phyloP scores from a whole-genome alignment of 2,888 invertebrate species.

The Cantharis flavilabris region DNA sequence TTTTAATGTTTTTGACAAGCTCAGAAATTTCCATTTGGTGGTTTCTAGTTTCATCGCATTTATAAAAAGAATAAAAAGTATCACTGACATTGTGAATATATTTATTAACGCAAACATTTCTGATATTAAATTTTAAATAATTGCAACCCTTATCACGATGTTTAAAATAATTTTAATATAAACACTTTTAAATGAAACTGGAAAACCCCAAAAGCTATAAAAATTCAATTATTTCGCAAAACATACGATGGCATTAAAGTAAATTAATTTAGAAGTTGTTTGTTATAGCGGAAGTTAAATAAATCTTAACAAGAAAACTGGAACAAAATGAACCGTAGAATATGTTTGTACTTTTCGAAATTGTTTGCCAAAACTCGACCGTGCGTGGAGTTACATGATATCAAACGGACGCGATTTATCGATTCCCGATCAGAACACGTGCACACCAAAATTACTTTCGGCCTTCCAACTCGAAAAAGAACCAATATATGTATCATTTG shows the following conservation, averaged over 20 bases:
- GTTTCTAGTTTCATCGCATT: background rate
- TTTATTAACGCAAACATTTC: background rate
- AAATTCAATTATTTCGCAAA: background rate
- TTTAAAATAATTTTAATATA: background rate
- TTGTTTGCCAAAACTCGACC: constrained; percentile 34
- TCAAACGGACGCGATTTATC: constrained; percentile 40
- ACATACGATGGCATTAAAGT: background rate
- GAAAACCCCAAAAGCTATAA: background rate
- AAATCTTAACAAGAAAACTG: constrained; percentile 13
- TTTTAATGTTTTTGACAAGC: background rate
- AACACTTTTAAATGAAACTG: background rate
- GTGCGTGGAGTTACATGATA: constrained; percentile 38
- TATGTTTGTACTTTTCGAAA: constrained; percentile 27
- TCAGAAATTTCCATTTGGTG: background rate
- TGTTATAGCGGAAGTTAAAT: constrained; percentile 17
- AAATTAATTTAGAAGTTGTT: constrained; percentile 13
- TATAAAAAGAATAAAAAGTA: background rate
- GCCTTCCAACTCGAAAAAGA: constrained; percentile 41
- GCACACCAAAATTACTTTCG: constrained; percentile 39
- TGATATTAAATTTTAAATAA: background rate
- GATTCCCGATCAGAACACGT: constrained; percentile 41
- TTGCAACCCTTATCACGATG: background rate
- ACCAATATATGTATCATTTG: constrained; percentile 37
- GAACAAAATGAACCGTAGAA: constrained; percentile 19
- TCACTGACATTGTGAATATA: background rate